Percentiles rank a stretch among this genome's conserved stretches.
Conservation (phyloP, 2,797 vertebrate species). For the Sardinella longiceps region DNA sequence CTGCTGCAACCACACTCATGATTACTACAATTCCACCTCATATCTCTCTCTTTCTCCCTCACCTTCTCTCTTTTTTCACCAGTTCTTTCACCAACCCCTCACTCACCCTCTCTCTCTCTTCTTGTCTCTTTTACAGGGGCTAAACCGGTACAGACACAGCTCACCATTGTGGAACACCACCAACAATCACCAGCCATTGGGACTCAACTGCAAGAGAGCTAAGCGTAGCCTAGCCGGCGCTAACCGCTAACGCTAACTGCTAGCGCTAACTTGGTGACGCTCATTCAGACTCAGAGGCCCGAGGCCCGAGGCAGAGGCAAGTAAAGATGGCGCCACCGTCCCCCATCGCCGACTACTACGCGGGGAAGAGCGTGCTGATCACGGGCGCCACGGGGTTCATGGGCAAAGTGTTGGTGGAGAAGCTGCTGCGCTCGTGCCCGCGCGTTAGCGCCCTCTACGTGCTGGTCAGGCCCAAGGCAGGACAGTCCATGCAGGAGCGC, state of each 20-base stretch:
- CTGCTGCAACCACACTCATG: background rate
- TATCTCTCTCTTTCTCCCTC: background rate
- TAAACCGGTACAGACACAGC: background rate
- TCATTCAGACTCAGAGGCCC: background rate
- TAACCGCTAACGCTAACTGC: background rate
- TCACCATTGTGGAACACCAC: background rate
- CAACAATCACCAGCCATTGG: background rate
- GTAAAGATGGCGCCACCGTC: slow-evolving; percentile 79
- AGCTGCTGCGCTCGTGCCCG: slow-evolving; percentile 88
- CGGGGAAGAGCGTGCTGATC: slow-evolving; percentile 86
- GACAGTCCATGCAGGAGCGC: slow-evolving; percentile 86
- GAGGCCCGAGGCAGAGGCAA: background rate
- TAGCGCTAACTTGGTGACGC: too few relatives aligned
- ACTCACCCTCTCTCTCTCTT: background rate
- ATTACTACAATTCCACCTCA: background rate
- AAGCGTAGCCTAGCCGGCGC: background rate
- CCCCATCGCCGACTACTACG: slow-evolving; percentile 82
- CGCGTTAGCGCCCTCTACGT: slow-evolving; percentile 86
- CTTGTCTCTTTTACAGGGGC: background rate
- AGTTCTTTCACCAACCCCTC: background rate
- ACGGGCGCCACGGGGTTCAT: slow-evolving; percentile 94
- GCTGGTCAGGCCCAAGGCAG: slow-evolving; percentile 89
- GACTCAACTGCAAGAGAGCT: background rate
- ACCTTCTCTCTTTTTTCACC: background rate
- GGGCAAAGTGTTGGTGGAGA: slow-evolving; percentile 95